phyloP scores from a whole-genome alignment of 2,888 invertebrate species.

The Sericinus montela region DNA sequence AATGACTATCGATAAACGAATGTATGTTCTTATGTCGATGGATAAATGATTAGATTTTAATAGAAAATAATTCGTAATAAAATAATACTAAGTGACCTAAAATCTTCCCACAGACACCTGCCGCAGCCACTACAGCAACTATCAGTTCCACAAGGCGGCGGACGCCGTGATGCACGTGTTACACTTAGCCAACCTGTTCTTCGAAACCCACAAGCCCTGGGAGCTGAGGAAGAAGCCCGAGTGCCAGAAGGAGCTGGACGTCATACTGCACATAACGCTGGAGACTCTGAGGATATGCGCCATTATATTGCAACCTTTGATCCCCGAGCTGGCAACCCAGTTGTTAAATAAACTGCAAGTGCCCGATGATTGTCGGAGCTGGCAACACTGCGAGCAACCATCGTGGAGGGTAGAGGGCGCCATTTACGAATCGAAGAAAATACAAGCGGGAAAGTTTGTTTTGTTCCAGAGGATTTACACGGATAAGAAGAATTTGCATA shows the following conservation, averaged over 20 bases:
- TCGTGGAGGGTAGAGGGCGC: slow-evolving; percentile 60
- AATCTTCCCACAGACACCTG: slow-evolving; percentile 76
- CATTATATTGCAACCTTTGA: slow-evolving; percentile 91
- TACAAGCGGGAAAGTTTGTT: slow-evolving; percentile 64
- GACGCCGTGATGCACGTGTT: slow-evolving; percentile 87
- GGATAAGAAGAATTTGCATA: slow-evolving; percentile 38
- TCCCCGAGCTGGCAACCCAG: slow-evolving; percentile 84
- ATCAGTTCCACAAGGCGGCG: slow-evolving; percentile 90
- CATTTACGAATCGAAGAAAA: slow-evolving; percentile 57
- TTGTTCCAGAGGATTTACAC: slow-evolving; percentile 63
- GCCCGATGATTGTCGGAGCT: slow-evolving; percentile 42
- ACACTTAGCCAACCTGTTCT: slow-evolving; percentile 90
- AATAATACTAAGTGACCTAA: no score
- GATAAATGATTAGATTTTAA: no score
- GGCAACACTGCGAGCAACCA: slow-evolving; percentile 57
- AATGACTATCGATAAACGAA: no score
- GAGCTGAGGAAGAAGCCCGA: slow-evolving; percentile 83
- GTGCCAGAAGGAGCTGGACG: slow-evolving; percentile 80
- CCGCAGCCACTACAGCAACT: slow-evolving; percentile 83
- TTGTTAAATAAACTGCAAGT: slow-evolving; percentile 85
- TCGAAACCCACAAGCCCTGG: slow-evolving; percentile 95
- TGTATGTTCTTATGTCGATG: no score
- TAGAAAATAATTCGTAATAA: no score
- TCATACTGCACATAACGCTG: slow-evolving; percentile 89
- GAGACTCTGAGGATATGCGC: slow-evolving; percentile 87